These are phyloP conservation scores for Platanista minor DNA, from an alignment of 2,113 vertebrate genomes.

Conservation along the genomic window DNA sequence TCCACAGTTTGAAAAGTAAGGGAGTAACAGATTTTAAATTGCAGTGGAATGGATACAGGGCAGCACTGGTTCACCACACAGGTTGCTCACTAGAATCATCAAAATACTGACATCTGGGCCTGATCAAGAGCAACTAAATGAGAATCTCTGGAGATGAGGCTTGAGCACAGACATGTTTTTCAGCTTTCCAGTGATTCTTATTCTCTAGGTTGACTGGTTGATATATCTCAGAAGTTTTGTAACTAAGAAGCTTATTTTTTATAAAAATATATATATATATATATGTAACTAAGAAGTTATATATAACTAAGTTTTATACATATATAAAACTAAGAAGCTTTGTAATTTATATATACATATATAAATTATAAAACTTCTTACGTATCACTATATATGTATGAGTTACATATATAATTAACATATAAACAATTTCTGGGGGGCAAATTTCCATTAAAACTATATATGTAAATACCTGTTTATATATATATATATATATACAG, in stretches of 20 bases:
- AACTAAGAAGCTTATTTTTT: neutral
- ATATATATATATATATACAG: neutral
- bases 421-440: neutral
- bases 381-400: neutral
- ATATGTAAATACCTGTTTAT: too few species aligned
- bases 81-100: neutral
- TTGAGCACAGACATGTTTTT: neutral
- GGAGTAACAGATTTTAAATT: neutral
- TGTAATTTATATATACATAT: neutral
- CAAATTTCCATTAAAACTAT: neutral
- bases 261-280: too few species aligned
- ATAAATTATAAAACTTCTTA: neutral
- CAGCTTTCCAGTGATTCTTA: neutral
- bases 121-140: neutral
- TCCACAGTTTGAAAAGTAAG: neutral
- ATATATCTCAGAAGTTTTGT: neutral
- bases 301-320: too few species aligned
- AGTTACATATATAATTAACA: neutral
- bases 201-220: neutral
- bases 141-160: neutral
- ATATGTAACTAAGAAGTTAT: too few species aligned
- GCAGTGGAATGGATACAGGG: neutral
- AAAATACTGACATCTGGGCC: neutral
- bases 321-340: neutral
- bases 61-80: neutral